A percentile compares a stretch with the other conserved stretches of the same genome.
Conservation (phyloP, 2,113 vertebrate genomes). For the Hydrochoerus hydrochaeris region DNA sequence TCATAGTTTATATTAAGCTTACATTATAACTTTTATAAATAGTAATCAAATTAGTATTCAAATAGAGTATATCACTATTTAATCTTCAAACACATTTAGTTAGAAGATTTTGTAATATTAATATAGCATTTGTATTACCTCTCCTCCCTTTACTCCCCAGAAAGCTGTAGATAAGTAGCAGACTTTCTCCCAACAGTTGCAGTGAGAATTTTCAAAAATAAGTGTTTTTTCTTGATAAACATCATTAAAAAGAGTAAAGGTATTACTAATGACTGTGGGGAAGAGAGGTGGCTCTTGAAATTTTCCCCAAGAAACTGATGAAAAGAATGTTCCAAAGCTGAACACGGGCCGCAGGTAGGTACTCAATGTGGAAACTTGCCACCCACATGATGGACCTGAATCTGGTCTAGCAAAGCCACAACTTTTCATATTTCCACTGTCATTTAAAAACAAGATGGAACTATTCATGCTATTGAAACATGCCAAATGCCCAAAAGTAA, state of each 20-base stretch:
- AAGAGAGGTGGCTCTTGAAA: conserved; percentile 15
- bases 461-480: not conserved
- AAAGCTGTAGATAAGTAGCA: conserved; percentile 71
- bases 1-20: conserved; percentile 22
- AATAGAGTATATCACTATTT: conserved; percentile 51
- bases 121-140: conserved; percentile 43
- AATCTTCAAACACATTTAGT: conserved; percentile 67
- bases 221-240: conserved; percentile 55
- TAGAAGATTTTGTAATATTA: conserved; percentile 56
- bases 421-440: not conserved
- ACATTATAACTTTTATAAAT: conserved; percentile 48
- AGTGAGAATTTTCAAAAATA: conserved; percentile 59
- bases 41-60: conserved; percentile 57
- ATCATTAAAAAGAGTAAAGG: conserved; percentile 69
- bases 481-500: not conserved
- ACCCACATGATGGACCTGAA: not conserved
- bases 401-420: not conserved
- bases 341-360: not conserved
- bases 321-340: not conserved
- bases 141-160: conserved; percentile 27
- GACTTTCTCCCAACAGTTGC: conserved; percentile 4
- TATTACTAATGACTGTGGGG: conserved; percentile 16
- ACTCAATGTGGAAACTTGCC: not conserved
- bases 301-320: not conserved
- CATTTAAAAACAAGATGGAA: conserved; percentile 39